Evolutionary conservation across 2,797 vertebrate species (phyloP), one percentile per base, ranked within the genome.

Genomic region (Melanotaenia maccullochi): DNA sequence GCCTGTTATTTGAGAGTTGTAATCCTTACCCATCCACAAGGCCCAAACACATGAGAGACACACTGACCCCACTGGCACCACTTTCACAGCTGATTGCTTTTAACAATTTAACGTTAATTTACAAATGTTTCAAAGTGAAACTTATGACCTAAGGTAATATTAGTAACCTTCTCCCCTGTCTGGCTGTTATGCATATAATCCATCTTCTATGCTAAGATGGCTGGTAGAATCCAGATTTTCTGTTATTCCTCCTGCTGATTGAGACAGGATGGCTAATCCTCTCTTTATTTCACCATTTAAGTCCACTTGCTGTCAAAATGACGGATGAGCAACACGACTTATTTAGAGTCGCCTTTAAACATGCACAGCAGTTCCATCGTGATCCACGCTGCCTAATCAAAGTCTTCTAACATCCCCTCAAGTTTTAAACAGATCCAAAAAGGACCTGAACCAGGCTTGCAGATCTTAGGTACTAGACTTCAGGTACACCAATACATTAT

Each of bases 211-310:
- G 22, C 28, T 13, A 52, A 35, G n/a, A 51, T 16, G 2, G 25
- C 52, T 28, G 52, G 22, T 55, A 20, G 54, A 65, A 65, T 9
- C 35, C 49, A 65, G 22, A 51, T 38, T 54, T 36, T 38, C 13
- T 65, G 32, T 61, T n/a, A 61, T 54, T 40, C 38, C 7, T 38
- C 24, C 18, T 12, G 4, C 58, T 62, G 20, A 62, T 62, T 71
- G 49, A 61, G 42, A 38, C 47, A 42, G 25, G 7, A 42, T 61
- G 28, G 9, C 6, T 42, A 38, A 70, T 61, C 33, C 33, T 22
- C 32, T 65, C 24, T 18, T 33, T 51, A 51, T 28, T 62, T 18
- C 18, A 70, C 1, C 14, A 3, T 62, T 54, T 42, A 33, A 18
- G 25, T 33, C 59, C 14, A 22, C 20, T 61, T n/a, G 35, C 60